Evolutionary conservation across 2,797 vertebrate genomes (phyloP).

Genomic region (Helarctos malayanus): DNA sequence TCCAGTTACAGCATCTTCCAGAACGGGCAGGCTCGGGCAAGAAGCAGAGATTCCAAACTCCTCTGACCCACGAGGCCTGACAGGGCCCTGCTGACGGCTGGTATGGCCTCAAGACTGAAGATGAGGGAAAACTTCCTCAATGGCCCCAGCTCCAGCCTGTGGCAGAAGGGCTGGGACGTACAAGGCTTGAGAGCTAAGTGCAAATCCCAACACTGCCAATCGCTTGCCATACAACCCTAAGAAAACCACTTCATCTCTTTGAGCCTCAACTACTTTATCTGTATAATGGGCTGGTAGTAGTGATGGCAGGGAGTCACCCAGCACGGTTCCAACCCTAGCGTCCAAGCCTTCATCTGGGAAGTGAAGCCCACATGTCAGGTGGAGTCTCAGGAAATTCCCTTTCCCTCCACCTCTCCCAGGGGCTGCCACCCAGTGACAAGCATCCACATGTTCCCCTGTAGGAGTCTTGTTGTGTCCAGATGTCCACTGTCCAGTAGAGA

Average conservation of each 20-base stretch:
- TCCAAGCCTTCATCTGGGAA: neutral
- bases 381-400: neutral
- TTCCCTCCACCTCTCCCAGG: neutral
- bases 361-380: fast-evolving
- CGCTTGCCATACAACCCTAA: neutral
- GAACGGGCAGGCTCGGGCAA: neutral
- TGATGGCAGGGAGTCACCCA: neutral
- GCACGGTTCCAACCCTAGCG: neutral
- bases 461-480: neutral
- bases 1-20: neutral
- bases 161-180: neutral
- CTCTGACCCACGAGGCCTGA: neutral
- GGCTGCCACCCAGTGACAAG: too few species aligned
- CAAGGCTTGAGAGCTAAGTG: neutral
- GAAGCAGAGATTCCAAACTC: neutral
- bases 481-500: neutral
- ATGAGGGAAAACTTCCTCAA: neutral
- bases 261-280: neutral
- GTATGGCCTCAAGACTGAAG: neutral
- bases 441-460: neutral
- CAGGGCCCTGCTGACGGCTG: neutral
- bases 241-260: neutral
- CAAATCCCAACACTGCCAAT: neutral
- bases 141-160: neutral
- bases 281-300: neutral